These are phyloP conservation scores for Pristis pectinata DNA, from an alignment of 2,797 vertebrate genomes.

Conservation along the genomic window DNA sequence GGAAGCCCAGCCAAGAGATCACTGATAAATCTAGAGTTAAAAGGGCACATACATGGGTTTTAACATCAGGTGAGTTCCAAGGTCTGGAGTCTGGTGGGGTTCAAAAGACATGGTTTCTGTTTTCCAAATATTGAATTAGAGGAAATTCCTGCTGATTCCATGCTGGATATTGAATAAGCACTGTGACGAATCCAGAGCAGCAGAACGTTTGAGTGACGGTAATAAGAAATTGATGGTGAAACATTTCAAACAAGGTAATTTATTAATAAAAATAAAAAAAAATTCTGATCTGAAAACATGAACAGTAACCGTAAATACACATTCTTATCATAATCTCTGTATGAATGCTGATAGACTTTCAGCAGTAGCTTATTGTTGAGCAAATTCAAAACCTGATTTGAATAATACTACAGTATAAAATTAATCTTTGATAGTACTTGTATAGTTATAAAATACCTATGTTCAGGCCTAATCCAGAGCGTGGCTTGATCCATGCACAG, in stretches of 20 bases:
- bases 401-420: neutral
- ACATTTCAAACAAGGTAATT: neutral
- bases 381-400: neutral
- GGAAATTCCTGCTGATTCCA: neutral
- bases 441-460: neutral
- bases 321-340: neutral
- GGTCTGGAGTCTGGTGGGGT: neutral
- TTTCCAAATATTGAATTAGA: neutral
- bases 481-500: neutral
- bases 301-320: no score
- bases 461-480: neutral
- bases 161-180: neutral
- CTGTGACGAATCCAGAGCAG: neutral
- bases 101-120: neutral
- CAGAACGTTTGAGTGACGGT: neutral
- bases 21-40: neutral
- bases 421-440: neutral
- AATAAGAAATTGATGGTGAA: neutral
- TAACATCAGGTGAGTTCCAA: neutral
- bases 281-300: neutral
- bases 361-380: neutral
- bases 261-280: neutral
- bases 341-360: neutral
- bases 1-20: neutral
- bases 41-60: neutral